Base-by-base conservation (phyloP, 2,888 invertebrate genomes). In the Nemoura dubitans region DNA sequence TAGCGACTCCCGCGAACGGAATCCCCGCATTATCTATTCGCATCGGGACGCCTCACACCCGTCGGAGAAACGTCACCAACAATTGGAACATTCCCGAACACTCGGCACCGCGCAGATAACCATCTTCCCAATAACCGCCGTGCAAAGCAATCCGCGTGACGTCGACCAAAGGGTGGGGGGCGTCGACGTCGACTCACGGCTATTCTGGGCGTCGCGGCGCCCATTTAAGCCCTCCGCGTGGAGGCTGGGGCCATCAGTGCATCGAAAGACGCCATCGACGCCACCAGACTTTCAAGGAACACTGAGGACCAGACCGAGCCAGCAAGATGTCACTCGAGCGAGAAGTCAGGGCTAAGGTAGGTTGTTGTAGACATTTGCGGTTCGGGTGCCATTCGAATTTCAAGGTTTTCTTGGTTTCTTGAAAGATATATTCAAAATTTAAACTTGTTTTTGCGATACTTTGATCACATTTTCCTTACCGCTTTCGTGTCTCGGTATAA, bases 311-410 rank as follows among this genome's bases (percentile, higher is more conserved):
- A 28, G 30, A 25, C 77, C 85, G 76, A 77, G 28, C 27, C 27
- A 10, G 26, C 87, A 85, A n/a, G 91, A 97, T 97, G 97, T 97
- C 97, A 95, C 94, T 97, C 92, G 97, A 97, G 95, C 96, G 97
- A 93, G 96, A 96, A 95, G 96, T 97, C 93, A 96, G 96, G 92
- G 95, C 95, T 92, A 97, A 97, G 96, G 97, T 97, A 92, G 93
- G 93, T 7, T 21, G 0, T 14, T 28, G 26, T 21, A n/a, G n/a
- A n/a, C 0, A 82, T 14, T 3, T 81, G 26, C 25, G 78, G 5
- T 76, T 76, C 10, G 36, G 76, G 3, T 25, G 5, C 21, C n/a
- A 5, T 76, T 76, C 76, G 25, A 76, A n/a, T n/a, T 80, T 80
- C 30, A n/a, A 30, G 30, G 7, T 83, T 29, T 29, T 80, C 26